Evolutionary conservation across 2,797 vertebrate species (phyloP), one percentile per base, ranked within the genome.

Genomic region (Gymnothorax javanicus): DNA sequence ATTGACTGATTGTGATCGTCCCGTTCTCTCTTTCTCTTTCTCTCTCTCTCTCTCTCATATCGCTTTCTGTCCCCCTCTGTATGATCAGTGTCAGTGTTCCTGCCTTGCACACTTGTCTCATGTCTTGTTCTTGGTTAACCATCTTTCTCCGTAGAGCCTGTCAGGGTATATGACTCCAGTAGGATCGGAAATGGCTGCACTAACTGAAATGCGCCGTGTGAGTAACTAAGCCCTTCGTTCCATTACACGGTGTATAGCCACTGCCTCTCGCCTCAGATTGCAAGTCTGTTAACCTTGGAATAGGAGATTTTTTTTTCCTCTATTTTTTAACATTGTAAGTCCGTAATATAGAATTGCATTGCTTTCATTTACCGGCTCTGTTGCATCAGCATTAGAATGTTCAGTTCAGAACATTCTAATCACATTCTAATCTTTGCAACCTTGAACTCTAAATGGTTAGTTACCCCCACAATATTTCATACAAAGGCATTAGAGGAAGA

Each of bases 141-240:
- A 77, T 64, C 75, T 85, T 20, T 93, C 82, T 71, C 85, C 89
- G 0, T 94, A 98, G 97, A 97, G 95, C 89, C 91, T 98, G 25
- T 97, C 97, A 84, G 97, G 97, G 90, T 98, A 97, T 93, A 96
- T 98, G 96, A 96, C 97, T 86, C 94, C 97, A 58, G 96, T 97
- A 94, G 97, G 97, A 93, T 94, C 96, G 87, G 97, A 98, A 91
- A 96, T 98, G 94, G 95, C 95, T 43, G 95, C 96, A 59, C 93
- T 98, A 88, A 95, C 96, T 86, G 97, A 98, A 92, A 97, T 98
- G 96, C 96, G 97, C 83, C 95, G 97, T 94, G 97, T 98, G 95
- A 98, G 97, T 96, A 86, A 52, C 84, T 67, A 2, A 33, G 8
- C n/a, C 50, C 17, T 81, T 81, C 77, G n/a, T 56, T 8, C n/a